Evolutionary conservation across 1,140 invertebrate species (phyloP).

Genomic region (Tribolium castaneum): DNA sequence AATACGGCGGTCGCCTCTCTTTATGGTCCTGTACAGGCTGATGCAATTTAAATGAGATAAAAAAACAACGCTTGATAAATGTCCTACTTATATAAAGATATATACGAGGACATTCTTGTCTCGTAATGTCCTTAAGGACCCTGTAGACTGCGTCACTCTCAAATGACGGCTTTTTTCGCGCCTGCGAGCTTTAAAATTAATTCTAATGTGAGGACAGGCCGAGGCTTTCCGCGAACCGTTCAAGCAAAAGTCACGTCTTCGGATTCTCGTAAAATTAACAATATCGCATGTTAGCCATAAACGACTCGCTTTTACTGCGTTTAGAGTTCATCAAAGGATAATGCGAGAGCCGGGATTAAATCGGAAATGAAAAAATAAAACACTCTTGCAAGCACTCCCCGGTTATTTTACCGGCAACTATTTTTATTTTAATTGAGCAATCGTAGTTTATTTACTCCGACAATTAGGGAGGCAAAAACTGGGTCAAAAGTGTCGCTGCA

Average conservation of each 20-base stretch:
- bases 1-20: constrained; percentile 2
- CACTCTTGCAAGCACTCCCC: neutral
- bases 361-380: neutral
- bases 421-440: no score
- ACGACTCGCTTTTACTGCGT: neutral
- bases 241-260: neutral
- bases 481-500: neutral
- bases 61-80: constrained; percentile 12
- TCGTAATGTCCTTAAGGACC: neutral
- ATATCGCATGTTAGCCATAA: constrained; percentile 1
- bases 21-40: constrained; percentile 25
- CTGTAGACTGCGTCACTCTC: neutral
- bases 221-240: neutral
- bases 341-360: neutral
- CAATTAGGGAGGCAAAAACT: neutral
- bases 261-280: constrained; percentile 20
- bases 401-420: neutral
- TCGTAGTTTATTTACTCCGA: no score
- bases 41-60: constrained; percentile 25
- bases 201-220: neutral
- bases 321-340: constrained; percentile 3
- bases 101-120: neutral
- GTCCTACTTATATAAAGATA: neutral
- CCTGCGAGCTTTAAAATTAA: neutral
- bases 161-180: neutral